Base-by-base conservation (phyloP, 1,140 invertebrate genomes). In the Diabrotica undecimpunctata region DNA sequence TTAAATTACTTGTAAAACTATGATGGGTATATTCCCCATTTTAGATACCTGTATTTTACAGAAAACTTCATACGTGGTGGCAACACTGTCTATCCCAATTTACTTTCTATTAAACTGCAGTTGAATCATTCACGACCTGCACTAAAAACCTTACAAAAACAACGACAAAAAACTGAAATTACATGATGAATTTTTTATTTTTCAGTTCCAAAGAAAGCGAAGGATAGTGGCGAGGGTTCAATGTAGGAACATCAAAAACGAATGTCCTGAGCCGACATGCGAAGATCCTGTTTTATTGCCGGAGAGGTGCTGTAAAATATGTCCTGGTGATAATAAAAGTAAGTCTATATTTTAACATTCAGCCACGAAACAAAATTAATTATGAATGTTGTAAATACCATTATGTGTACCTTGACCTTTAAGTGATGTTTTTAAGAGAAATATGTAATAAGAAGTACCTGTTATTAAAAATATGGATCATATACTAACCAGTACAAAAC, bases 221-320 rank as follows among this genome's bases (percentile, higher is more conserved):
- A 83, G 91, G 52, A 89, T 94, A 68, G 87, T 94, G 38, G 93
- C 91, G 3, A 86, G 89, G 74, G 91, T 94, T 0, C 88, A 91
- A 66, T 96, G 93, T 79, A 83, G 89, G 63, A 95, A 94, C 75
- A 93, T 96, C 68, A 95, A 94, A 79, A 91, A 91, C 75, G 91
- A 95, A 73, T 96, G 94, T 77, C 93, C 93, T 0, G 89, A 92
- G 74, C 86, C 90, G 0, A 88, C 84, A 11, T 96, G 94, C 78
- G 88, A 90, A 54, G 90, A 94, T 70, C 93, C 94, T 5, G 87
- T 93, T n/a, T 83, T 94, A 9, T 80, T 90, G 41, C 89, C 92
- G 6, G 93, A 91, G 54, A 83, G 88, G 74, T 96, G 94, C 80
- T 96, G 94, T 81, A 96, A 96, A 83, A 88, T 88, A 0, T 96